Base-by-base conservation (phyloP, 1,140 invertebrate species). In the Helicoverpa armigera region DNA sequence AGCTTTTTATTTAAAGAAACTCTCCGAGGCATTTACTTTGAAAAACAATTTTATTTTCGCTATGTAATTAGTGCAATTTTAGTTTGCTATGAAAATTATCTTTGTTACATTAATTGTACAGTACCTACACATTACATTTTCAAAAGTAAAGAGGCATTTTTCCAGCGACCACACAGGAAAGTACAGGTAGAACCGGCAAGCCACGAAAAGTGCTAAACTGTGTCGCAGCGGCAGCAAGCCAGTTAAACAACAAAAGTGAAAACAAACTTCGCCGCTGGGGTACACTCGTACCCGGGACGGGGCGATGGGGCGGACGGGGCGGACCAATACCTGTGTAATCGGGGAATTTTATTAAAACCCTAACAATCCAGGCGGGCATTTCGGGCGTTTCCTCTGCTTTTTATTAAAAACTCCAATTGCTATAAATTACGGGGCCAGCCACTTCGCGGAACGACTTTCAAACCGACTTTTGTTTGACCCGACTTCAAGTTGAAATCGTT, bases 401-500 rank as follows among this genome's bases (percentile, higher is more conserved):
- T 79, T 79, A 79, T 79, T 79, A 79, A 79, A 79, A 79, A 79
- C 54, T 79, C 56, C 67, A 67, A 79, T 23, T 63, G 67, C 69
- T 51, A 79, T 79, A 79, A 79, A 79, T 79, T 79, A 79, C 78
- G 18, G 75, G 63, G 43, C 11, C 65, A 69, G 54, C 51, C 65
- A 78, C 53, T 79, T 79, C 43, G 43, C 67, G 67, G 9, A 70
- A 72, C 77, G 76, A 69, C 77, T 79, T 70, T 31, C 14, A 58
- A 35, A 23, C 53, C 54, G 53, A 58, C 35, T 58, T 60, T 70
- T 60, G 63, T 70, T 79, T 79, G 77, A 69, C 29, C 77, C 51
- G 56, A 79, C 54, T 73, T 72, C 58, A 50, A 79, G 67, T 79
- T 72, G 31, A 78, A 75, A 72, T 60, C 78, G 67, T 72, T 50